These are phyloP conservation scores for Mesoligia furuncula DNA, from an alignment of 2,888 invertebrate genomes.

Conservation along the genomic window DNA sequence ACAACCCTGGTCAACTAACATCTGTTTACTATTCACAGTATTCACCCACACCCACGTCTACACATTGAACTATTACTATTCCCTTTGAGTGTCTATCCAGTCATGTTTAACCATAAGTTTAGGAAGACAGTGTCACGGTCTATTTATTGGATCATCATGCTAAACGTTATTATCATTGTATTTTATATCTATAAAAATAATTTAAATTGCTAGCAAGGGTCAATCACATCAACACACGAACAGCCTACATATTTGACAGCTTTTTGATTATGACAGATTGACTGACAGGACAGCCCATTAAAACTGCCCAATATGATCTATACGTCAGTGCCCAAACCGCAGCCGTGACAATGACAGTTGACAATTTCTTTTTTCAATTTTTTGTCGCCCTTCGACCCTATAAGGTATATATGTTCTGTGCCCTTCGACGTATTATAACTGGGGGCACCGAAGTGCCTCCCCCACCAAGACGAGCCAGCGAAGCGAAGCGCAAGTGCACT, in stretches of 20 bases:
- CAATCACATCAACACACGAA: slow-evolving; percentile 31
- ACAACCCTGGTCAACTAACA: neutral
- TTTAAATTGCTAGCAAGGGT: neutral
- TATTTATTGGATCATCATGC: neutral
- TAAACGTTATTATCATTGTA: neutral
- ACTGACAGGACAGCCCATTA: neutral
- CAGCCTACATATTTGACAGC: slow-evolving; percentile 7
- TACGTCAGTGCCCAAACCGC: neutral
- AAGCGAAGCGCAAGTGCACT: no score
- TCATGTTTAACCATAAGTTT: neutral
- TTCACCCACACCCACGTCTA: slow-evolving; percentile 4
- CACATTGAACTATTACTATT: slow-evolving; percentile 9
- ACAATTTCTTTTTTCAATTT: neutral
- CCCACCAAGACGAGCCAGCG: no score
- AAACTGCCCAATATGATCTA: no score
- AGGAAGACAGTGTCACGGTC: neutral
- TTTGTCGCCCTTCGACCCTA: no score
- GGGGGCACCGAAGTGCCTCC: no score
- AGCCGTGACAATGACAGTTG: neutral
- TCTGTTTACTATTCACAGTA: slow-evolving; percentile 6
- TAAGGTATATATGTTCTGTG: no score
- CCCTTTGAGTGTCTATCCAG: neutral
- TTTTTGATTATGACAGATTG: slow-evolving; percentile 4
- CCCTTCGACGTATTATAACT: no score
- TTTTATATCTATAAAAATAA: neutral